Base-by-base conservation (phyloP, 2,888 invertebrate species). In the Conops quadrifasciatus region DNA sequence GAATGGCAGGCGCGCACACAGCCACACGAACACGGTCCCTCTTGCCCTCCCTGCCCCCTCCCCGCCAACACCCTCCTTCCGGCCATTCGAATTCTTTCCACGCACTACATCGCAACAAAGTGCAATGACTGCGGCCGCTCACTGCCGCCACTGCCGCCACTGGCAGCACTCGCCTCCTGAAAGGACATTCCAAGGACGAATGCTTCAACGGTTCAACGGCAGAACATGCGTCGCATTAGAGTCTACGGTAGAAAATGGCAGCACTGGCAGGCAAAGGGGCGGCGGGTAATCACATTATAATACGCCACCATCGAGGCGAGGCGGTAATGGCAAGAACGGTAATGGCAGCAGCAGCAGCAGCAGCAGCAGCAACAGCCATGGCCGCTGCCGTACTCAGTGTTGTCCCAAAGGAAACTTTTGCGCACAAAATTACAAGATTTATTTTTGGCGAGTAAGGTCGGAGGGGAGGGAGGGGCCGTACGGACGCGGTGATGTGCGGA, bases 141-240 rank as follows among this genome's bases (percentile, higher is more conserved):
- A 51, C 30, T 64, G 64, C 60, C 28, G 63, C 58, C 36, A 51
- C 30, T 64, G 64, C 60, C 28, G 63, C 58, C 49, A 24, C 4
- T 11, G 7, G 36, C 36, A 36, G 4, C 1, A 28, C 59, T 16
- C 59, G 21, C 59, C 26, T 16, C 24, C 4, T 26, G 26, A 24
- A 77, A 78, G 78, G 78, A 77, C 78, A 77, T 75, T 77, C 77
- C 77, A 78, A 78, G 78, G 78, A 77, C 78, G 74, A 28, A 67
- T 70, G 70, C 64, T 67, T 62, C 58, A 9, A 36, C 9, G 9
- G 36, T 63, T 67, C 67, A 67, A 64, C 70, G 47, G 72, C 70
- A 67, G 49, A 66, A 63, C 71, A 74, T 75, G 68, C 68, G 68
- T 68, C 45, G 59, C 30, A 58, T 15, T 26, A 26, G 26, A 58